phyloP scores from a whole-genome alignment of 2,797 vertebrate species.

The Potorous gilbertii region DNA sequence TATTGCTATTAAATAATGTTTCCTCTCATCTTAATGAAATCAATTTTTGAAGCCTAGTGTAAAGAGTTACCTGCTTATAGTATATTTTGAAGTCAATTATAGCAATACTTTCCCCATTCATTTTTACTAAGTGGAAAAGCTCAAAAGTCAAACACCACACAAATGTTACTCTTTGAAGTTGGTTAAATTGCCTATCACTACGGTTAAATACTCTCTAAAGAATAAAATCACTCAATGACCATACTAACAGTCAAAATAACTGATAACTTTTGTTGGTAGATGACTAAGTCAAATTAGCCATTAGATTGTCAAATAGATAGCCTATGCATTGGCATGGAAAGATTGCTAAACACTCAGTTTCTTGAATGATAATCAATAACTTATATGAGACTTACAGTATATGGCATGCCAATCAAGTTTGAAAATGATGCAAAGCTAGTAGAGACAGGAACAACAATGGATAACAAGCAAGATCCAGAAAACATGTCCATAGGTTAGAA shows the following conservation, averaged over 20 bases:
- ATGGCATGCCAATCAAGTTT: neutral
- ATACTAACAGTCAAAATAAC: neutral
- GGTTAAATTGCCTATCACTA: neutral
- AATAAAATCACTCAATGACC: neutral
- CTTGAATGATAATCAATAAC: neutral
- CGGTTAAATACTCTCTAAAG: neutral
- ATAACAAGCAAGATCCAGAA: too few relatives aligned
- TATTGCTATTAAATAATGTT: neutral
- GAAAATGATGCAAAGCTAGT: neutral
- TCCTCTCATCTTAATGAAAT: neutral
- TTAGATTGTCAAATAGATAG: neutral
- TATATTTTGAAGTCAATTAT: neutral
- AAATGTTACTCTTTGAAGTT: neutral
- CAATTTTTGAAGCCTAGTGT: neutral
- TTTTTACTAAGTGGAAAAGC: neutral
- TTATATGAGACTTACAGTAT: neutral
- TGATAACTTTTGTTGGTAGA: neutral
- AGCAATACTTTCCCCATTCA: neutral
- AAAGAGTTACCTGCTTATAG: neutral
- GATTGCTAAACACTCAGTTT: neutral
- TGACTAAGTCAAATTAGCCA: neutral
- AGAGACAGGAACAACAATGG: too few relatives aligned
- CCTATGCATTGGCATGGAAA: neutral
- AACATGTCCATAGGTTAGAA: neutral
- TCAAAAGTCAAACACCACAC: neutral